Evolutionary conservation across 2,113 vertebrate genomes (phyloP), one percentile per base, ranked within the genome.

Genomic region (Triplophysa rosa): DNA sequence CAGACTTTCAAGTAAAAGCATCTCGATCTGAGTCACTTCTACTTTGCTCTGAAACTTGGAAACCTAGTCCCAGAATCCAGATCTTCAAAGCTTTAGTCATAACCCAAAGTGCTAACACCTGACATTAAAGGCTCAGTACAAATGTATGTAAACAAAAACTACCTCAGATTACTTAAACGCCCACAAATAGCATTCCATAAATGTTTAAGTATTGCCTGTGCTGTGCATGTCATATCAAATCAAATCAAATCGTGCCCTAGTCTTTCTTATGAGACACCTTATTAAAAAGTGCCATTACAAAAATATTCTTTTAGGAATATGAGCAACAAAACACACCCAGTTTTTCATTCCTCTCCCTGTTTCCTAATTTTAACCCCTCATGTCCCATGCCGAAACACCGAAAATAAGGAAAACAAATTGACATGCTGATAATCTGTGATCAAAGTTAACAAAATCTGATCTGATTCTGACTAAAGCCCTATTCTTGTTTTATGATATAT

Each of bases 51-150:
- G 5, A 19, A 56, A 19, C 54, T 56, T 17, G 19, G 8, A 58
- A 21, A 14, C 49, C 16, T 52, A 16, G 19, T 58, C 8, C n/a
- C 7, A 21, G 19, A 58, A 21, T 58, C 56, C n/a, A 68, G 21
- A 23, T 29, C 70, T 59, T 72, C 42, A 45, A 12, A 12, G 42
- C 42, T 45, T 45, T 45, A 11, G 16, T 24, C n/a, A 40, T 29
- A 72, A 59, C 54, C 70, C 54, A 42, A 72, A 72, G 70, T 72
- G 54, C 33, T 72, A 61, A 59, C 24, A 24, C 33, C 54, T 59
- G 26, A 71, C 54, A 71, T 33, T 54, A 54, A 42, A 33, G 40
- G 54, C 37, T 58, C 19, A 72, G 49, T 49, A 49, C 45, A 69
- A 69, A 69, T 16, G 23, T 9, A 52, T 52, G 67, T 69, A 71